Percentiles rank a stretch among this genome's conserved stretches.
Evolutionary conservation across 2,797 vertebrate species (phyloP).

Genomic region (Orientallactaga sibirica): DNA sequence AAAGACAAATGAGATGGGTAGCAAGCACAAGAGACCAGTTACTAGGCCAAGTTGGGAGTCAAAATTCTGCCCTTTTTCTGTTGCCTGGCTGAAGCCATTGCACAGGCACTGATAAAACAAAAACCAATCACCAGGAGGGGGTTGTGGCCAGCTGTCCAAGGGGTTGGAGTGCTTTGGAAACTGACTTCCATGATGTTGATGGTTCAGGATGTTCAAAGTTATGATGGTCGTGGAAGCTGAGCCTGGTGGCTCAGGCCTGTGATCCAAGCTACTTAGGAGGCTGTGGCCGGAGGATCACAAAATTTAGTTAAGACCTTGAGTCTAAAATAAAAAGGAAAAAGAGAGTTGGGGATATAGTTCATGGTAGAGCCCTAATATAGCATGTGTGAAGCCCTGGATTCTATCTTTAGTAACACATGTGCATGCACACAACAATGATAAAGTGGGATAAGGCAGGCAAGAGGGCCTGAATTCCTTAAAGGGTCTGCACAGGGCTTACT

Average conservation of each 20-base stretch:
- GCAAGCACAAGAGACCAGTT: neutral
- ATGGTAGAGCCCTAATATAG: too few species aligned
- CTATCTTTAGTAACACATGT: too few species aligned
- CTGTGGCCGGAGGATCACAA: neutral
- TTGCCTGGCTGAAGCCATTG: neutral
- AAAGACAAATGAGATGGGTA: neutral
- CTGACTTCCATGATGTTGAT: neutral
- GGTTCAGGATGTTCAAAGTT: neutral
- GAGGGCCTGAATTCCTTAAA: neutral
- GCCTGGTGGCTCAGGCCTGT: neutral
- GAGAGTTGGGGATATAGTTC: too few species aligned
- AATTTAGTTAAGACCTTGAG: neutral
- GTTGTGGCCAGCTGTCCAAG: neutral
- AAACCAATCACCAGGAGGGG: rapidly evolving
- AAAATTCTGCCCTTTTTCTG: neutral
- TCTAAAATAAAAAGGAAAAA: neutral
- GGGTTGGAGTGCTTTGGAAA: neutral
- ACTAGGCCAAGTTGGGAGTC: rapidly evolving
- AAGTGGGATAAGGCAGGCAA: neutral
- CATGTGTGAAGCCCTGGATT: too few species aligned
- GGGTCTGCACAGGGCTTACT: neutral
- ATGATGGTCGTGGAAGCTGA: neutral
- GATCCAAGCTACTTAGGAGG: neutral
- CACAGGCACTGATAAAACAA: neutral
- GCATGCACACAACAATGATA: neutral